Percentiles rank a stretch among this genome's conserved stretches.
phyloP scores from a whole-genome alignment of 2,113 vertebrate species.

The Microcebus jonahi region DNA sequence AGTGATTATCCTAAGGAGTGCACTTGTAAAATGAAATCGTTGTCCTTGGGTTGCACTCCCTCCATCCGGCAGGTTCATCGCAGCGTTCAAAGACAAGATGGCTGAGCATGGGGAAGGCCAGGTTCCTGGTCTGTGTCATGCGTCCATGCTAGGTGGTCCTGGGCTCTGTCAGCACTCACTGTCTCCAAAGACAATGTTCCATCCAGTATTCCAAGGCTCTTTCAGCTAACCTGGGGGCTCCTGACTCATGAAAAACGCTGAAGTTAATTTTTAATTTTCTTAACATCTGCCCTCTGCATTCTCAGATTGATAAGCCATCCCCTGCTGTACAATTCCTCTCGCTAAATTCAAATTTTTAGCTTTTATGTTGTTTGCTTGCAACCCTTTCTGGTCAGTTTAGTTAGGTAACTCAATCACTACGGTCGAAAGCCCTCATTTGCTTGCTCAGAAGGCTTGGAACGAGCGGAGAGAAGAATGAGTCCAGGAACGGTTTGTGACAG shows the following conservation, averaged over 20 bases:
- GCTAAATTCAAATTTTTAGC: slow-evolving; percentile 32
- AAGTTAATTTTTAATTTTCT: slow-evolving; percentile 60
- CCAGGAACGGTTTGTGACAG: slow-evolving; percentile 38
- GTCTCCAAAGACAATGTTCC: not conserved
- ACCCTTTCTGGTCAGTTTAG: slow-evolving; percentile 45
- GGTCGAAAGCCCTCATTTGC: slow-evolving; percentile 36
- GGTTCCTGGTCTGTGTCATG: not conserved
- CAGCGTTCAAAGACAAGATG: not conserved
- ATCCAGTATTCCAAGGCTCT: not conserved
- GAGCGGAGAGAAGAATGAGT: slow-evolving; percentile 8
- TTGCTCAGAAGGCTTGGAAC: slow-evolving; percentile 32
- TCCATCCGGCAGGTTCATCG: not conserved
- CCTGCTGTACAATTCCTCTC: not conserved
- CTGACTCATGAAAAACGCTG: not conserved
- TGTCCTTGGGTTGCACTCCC: not conserved
- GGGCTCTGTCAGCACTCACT: not conserved
- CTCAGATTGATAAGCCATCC: not conserved
- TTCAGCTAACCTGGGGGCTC: not conserved
- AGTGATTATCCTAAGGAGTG: not conserved
- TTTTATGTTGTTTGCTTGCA: slow-evolving; percentile 33
- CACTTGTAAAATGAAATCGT: not conserved
- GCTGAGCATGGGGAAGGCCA: not conserved
- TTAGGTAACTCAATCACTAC: not conserved
- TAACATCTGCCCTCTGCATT: not conserved
- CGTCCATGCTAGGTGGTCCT: not conserved